Evolutionary conservation across 2,113 vertebrate species (phyloP), one percentile per base, ranked within the genome.

Genomic region (Hypomesus transpacificus): DNA sequence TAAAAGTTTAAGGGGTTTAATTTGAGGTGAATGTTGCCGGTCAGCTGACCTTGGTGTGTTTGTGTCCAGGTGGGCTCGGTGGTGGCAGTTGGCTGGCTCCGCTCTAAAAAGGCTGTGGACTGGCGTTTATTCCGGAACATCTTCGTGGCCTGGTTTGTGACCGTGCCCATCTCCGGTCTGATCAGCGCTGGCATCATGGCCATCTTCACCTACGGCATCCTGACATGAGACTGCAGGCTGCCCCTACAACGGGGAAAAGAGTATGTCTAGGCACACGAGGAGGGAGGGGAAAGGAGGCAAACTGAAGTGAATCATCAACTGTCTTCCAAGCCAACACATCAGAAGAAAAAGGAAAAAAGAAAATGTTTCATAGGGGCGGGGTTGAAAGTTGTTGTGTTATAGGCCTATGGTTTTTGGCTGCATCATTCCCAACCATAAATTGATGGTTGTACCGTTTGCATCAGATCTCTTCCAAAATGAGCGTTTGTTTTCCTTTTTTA

Each of bases 91-190:
- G 97, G 97, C 63, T 98, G 97, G 97, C 92, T 99, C 64, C 94
- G 96, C 31, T 98, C 97, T 51, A 94, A 74, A 80, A 98, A 98
- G 79, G 95, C 96, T 0, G 97, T 99, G 18, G 97, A 99, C 70
- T 99, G 97, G 97, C 91, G 93, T 5, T 93, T 99, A 51, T 98
- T 99, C 86, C 93, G 96, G 9, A 99, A 98, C 86, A 99, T 98
- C 90, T 99, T 99, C 83, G 88, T 98, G 95, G 97, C 97, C 1
- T 99, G 97, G 97, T 99, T 99, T 0, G 97, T 98, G 78, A 98
- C 97, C 0, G 97, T 99, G 46, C 97, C 97, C 50, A 98, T 99
- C 82, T 95, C 97, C 0, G 96, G 96, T 1, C 82, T 98, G 51
- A 95, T 99, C 88, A 99, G 97, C 0, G 95, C 97, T 0, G 96